Base-by-base conservation (phyloP, 2,797 vertebrate species). In the Sebastolobus altivelis region DNA sequence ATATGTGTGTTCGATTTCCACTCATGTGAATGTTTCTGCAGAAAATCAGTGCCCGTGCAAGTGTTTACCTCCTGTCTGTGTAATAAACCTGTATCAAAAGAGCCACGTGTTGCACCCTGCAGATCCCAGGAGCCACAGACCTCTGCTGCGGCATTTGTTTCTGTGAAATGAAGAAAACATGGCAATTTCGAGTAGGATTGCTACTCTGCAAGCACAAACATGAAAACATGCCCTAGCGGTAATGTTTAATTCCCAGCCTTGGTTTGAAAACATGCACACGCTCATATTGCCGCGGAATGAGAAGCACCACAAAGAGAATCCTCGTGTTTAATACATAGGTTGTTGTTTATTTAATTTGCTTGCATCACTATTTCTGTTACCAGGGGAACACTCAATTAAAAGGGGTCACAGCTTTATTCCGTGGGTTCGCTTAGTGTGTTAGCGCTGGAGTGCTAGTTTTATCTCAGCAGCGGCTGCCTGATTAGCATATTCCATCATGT, bases 401-500 rank as follows among this genome's bases (percentile, higher is more conserved):
- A 52, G 76, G n/a, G 77, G 75, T 69, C 87, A 84, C 76, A 80
- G 62, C 90, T 93, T 84, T 77, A 81, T 89, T 86, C 69, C 16
- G 56, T 20, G 37, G 70, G 49, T 80, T 86, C 20, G n/a, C 72
- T 82, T 72, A 46, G 69, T 70, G 67, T 27, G 62, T 81, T 80
- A 69, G 37, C 55, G 25, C 38, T 62, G 27, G 52, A 75, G 68
- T 72, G 79, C 4, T 16, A 46, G 78, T 77, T 85, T 89, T 86
- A 91, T 92, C 92, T 84, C 52, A 5, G 72, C 40, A 55, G 63
- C 14, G 68, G 72, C 72, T 22, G 80, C 40, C 72, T 82, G 86
- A 92, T 95, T 94, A 92, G 86, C 93, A 94, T 95, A 93, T 93
- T 89, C 90, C 90, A 94, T 95, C 94, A 92, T 93, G 94, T 94